A percentile compares a stretch with the other conserved stretches of the same genome.
Conservation (phyloP, 2,888 invertebrate genomes). For the Matsumyia berberina region DNA sequence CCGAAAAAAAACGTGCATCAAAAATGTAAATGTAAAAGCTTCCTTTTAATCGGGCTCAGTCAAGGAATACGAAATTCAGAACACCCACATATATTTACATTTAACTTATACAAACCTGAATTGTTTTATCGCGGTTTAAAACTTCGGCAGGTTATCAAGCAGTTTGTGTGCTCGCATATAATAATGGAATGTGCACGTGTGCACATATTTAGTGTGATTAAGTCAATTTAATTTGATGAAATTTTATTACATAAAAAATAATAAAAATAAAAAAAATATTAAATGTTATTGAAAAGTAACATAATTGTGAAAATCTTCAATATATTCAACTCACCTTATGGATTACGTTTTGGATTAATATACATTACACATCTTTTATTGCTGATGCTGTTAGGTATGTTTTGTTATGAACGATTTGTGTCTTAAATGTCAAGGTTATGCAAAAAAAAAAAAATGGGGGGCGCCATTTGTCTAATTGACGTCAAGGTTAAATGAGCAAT, state of each 20-base stretch:
- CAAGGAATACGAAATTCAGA: constrained; percentile 24
- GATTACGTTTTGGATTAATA: constrained; percentile 77
- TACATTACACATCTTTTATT: constrained; percentile 72
- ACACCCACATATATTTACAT: not conserved
- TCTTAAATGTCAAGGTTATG: too few species aligned
- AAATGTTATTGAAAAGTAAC: constrained; percentile 76
- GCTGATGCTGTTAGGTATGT: constrained; percentile 74
- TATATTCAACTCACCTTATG: constrained; percentile 74
- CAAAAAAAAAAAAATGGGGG: not conserved
- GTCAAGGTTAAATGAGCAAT: constrained; percentile 9
- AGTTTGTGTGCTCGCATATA: constrained; percentile 37
- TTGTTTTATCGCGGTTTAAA: constrained; percentile 3
- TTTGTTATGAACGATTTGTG: not conserved
- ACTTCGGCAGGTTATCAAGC: constrained; percentile 45
- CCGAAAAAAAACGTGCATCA: not conserved
- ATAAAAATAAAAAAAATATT: constrained; percentile 68
- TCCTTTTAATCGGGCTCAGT: constrained; percentile 12
- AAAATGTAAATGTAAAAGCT: constrained; percentile 64
- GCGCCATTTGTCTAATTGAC: not conserved
- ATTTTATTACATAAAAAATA: constrained; percentile 62
- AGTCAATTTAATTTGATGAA: constrained; percentile 71
- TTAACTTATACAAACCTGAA: constrained; percentile 37
- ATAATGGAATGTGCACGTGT: constrained; percentile 71
- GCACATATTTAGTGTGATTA: constrained; percentile 52
- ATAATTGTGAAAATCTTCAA: constrained; percentile 74